Conservation (phyloP, 2,113 vertebrate species). For the Trichechus manatus region DNA sequence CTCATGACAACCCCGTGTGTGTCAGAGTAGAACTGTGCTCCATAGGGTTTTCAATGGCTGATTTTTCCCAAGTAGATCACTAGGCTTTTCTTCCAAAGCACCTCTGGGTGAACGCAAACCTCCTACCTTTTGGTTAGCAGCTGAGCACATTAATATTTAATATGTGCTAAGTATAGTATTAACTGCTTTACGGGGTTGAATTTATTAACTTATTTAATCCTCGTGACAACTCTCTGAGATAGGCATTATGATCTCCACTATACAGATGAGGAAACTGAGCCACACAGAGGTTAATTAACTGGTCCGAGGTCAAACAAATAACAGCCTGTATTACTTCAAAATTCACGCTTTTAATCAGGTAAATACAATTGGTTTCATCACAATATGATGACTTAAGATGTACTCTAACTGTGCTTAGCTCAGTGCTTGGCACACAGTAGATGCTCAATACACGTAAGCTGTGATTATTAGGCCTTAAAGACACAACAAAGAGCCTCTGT, state of each 20-base stretch:
- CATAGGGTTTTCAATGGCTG: neutral
- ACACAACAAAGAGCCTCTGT: neutral
- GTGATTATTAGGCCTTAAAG: conserved; percentile 4
- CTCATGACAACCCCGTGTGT: neutral
- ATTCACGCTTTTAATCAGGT: neutral
- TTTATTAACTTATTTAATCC: conserved; percentile 42
- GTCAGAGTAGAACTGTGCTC: neutral
- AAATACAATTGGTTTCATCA: conserved; percentile 12
- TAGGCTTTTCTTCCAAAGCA: neutral
- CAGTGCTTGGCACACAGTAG: neutral
- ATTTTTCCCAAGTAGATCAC: neutral
- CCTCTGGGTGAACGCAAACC: neutral
- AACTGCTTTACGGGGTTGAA: conserved; percentile 17
- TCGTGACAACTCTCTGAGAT: conserved; percentile 28
- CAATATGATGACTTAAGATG: neutral
- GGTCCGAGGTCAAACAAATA: neutral
- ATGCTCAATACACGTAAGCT: neutral
- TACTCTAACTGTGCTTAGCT: conserved; percentile 12
- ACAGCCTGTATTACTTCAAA: conserved; percentile 17
- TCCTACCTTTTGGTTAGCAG: neutral
- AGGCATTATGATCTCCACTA: conserved; percentile 18
- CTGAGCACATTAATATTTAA: conserved; percentile 6
- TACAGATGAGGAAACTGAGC: conserved; percentile 50
- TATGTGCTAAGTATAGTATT: conserved; percentile 6
- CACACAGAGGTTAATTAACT: neutral